Conservation (phyloP, 2,888 invertebrate genomes). For the Drosophila monieri region DNA sequence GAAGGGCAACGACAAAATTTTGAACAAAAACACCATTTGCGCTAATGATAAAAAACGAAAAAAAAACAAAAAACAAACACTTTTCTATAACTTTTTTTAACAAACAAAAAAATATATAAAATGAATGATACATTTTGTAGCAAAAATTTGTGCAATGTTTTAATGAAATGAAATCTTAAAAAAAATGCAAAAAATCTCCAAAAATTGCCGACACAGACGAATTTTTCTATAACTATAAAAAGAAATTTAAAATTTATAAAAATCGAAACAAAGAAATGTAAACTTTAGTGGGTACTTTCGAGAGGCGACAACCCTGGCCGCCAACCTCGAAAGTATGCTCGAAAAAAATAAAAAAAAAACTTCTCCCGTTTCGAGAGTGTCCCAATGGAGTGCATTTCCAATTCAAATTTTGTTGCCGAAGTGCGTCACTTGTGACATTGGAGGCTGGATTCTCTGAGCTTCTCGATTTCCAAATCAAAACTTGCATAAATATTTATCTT, state of each 20-base stretch:
- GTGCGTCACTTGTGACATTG: conserved; percentile 44
- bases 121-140: conserved; percentile 65
- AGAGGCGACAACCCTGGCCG: neutral
- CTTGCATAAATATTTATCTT: conserved; percentile 52
- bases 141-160: conserved; percentile 78
- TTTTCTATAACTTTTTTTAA: conserved; percentile 80
- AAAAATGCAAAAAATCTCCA: conserved; percentile 65
- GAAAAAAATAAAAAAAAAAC: neutral
- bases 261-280: conserved; percentile 27
- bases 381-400: conserved; percentile 56
- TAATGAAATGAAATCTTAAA: conserved; percentile 52
- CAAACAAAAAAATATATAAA: conserved; percentile 51
- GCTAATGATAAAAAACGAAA: conserved; percentile 51
- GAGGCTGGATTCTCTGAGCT: conserved; percentile 30
- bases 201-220: conserved; percentile 60
- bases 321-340: conserved; percentile 19
- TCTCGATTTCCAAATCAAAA: conserved; percentile 40
- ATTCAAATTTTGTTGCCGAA: conserved; percentile 52
- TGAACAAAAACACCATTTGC: conserved; percentile 63
- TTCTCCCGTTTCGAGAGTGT: conserved; percentile 22
- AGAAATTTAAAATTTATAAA: neutral
- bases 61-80: conserved; percentile 54
- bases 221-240: conserved; percentile 73
- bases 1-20: conserved; percentile 57
- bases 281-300: conserved; percentile 12